Evolutionary conservation across 2,888 invertebrate genomes (phyloP), one percentile per base, ranked within the genome.

Genomic region (Spodoptera exigua): DNA sequence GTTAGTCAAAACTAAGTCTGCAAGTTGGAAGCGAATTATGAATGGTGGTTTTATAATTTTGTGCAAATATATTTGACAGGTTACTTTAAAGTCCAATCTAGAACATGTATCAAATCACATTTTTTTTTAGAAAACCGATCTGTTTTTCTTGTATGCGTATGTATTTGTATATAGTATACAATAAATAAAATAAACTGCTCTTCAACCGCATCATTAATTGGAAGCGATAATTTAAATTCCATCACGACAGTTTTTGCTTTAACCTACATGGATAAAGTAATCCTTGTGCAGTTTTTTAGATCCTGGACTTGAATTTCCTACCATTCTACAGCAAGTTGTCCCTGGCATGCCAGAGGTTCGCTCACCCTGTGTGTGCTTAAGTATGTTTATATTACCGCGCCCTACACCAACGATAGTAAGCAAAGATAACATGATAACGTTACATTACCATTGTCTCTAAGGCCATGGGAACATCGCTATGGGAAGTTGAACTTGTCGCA

Each of bases 381-480:
- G 41, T 35, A 32, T 69, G 52, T 61, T 52, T 61, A 55, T 56
- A 44, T 48, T 51, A 47, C 40, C 49, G 57, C 51, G 40, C 70
- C 74, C 70, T 62, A 69, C 47, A 55, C 44, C 49, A 61, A 41
- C 57, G 69, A 74, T 74, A 53, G 70, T 48, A 53, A 59, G 44
- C 56, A 51, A 49, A 57, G 70, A 70, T 70, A 70, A 62, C 44
- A 45, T 39, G 69, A 67, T 63, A 78, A 61, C 78, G 78, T 79
- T 77, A 75, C 74, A 68, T 63, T 67, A 56, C 76, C 70, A 87
- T 88, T 87, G 88, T 88, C 68, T 80, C 51, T 48, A 56, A 32
- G 75, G 69, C 69, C 77, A 82, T 87, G 88, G 78, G 89, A 88
- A 87, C 63, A 71, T 63, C 67, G 44, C 64, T 78, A 83, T 83